Evolutionary conservation across 2,113 vertebrate genomes (phyloP).

Genomic region (Echinops telfairi): DNA sequence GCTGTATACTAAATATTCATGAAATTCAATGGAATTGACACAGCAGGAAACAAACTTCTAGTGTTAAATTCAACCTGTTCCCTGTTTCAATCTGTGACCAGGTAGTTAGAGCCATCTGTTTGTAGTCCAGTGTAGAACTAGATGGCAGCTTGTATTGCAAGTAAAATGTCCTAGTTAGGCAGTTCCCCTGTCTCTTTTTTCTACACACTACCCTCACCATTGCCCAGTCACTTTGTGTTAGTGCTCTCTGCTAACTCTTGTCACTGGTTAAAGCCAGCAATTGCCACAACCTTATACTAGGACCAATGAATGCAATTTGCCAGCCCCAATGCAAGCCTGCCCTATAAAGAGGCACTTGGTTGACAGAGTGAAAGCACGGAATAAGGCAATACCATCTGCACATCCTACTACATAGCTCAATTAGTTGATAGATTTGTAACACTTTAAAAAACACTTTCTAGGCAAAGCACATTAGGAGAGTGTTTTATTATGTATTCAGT

Average conservation of each 20-base stretch:
- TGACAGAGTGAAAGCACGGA: conserved; percentile 33
- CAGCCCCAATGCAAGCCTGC: background rate
- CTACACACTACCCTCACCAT: background rate
- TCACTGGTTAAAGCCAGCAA: conserved; percentile 8
- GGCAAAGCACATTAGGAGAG: conserved; percentile 82
- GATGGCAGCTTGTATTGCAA: background rate
- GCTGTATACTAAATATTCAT: background rate
- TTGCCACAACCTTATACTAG: background rate
- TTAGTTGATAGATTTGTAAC: conserved; percentile 81
- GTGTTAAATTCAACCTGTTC: background rate
- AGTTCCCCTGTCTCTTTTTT: rapidly evolving
- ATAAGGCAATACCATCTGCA: conserved; percentile 75
- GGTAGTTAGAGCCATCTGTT: background rate
- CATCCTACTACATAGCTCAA: conserved; percentile 69
- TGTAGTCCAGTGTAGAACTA: background rate
- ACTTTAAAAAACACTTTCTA: conserved; percentile 80
- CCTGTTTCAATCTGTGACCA: background rate
- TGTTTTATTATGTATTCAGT: conserved; percentile 82
- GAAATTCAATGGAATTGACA: background rate
- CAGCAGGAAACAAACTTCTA: background rate
- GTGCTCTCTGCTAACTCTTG: background rate
- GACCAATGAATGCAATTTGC: conserved; percentile 31
- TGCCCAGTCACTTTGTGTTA: background rate
- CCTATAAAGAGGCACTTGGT: conserved; percentile 63
- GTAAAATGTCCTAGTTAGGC: background rate